These are phyloP conservation scores for Noctua fimbriata DNA, from an alignment of 2,888 invertebrate species.

Conservation along the genomic window DNA sequence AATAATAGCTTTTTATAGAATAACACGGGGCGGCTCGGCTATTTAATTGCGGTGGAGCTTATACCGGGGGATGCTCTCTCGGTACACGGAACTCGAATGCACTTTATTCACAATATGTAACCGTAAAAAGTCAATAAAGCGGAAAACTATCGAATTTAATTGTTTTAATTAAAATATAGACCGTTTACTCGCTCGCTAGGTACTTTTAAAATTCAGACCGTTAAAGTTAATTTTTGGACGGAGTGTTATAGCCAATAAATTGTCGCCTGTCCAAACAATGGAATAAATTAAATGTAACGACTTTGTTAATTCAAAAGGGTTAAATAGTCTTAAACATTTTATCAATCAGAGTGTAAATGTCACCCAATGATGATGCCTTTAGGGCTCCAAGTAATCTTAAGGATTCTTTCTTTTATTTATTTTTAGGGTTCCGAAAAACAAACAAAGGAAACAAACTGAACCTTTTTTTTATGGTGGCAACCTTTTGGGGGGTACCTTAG, in stretches of 20 bases:
- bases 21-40: constrained; percentile 48
- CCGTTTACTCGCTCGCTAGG: constrained; percentile 56
- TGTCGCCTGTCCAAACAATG: constrained; percentile 46
- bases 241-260: constrained; percentile 53
- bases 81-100: constrained; percentile 77
- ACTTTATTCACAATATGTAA: constrained; percentile 82
- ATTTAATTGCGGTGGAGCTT: constrained; percentile 69
- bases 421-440: no score
- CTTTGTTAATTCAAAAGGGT: constrained; percentile 53
- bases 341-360: constrained; percentile 52
- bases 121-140: constrained; percentile 86
- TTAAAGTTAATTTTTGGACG: constrained; percentile 51
- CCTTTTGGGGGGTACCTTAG: no score
- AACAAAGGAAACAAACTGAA: no score
- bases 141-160: constrained; percentile 86
- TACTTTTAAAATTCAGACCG: constrained; percentile 47
- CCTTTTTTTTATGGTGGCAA: no score
- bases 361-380: constrained; percentile 12
- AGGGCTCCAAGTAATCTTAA: background rate
- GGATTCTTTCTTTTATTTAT: background rate
- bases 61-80: constrained; percentile 69
- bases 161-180: constrained; percentile 85
- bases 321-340: constrained; percentile 40
- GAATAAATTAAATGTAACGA: constrained; percentile 59
- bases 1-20: constrained; percentile 70